phyloP scores from a whole-genome alignment of 1,140 invertebrate genomes.

The Andricus grossulariae region DNA sequence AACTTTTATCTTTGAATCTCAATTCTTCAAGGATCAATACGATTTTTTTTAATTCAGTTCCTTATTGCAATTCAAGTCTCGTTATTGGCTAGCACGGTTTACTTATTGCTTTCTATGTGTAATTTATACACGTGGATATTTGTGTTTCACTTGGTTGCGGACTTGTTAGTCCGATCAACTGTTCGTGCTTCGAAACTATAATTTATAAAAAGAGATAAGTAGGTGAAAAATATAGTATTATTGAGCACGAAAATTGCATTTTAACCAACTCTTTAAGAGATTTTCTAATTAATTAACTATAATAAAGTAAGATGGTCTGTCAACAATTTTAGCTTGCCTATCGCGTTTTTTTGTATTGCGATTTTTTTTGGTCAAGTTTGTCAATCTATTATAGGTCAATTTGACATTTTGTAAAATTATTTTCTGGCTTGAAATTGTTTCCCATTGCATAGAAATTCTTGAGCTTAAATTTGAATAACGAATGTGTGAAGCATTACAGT shows the following conservation, averaged over 20 bases:
- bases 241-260: slow-evolving; percentile 33
- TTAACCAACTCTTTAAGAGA: background rate
- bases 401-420: too few relatives aligned
- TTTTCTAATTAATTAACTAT: background rate
- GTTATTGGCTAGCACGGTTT: slow-evolving; percentile 42
- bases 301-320: too few relatives aligned
- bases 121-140: slow-evolving; percentile 41
- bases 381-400: too few relatives aligned
- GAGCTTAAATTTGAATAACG: too few relatives aligned
- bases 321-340: too few relatives aligned
- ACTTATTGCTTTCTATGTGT: slow-evolving; percentile 41
- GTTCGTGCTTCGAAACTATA: slow-evolving; percentile 47
- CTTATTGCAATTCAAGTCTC: background rate
- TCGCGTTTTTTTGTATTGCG: too few relatives aligned
- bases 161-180: background rate
- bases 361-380: too few relatives aligned
- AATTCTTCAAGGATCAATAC: background rate
- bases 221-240: slow-evolving; percentile 41
- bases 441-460: too few relatives aligned
- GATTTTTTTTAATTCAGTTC: background rate
- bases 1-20: too few relatives aligned
- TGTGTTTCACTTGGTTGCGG: slow-evolving; percentile 35
- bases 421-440: too few relatives aligned
- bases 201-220: slow-evolving; percentile 39
- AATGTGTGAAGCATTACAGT: too few relatives aligned